A percentile compares a stretch with the other conserved stretches of the same genome.
Evolutionary conservation across 2,888 invertebrate species (phyloP).

Genomic region (Asteroscopus sphinx): DNA sequence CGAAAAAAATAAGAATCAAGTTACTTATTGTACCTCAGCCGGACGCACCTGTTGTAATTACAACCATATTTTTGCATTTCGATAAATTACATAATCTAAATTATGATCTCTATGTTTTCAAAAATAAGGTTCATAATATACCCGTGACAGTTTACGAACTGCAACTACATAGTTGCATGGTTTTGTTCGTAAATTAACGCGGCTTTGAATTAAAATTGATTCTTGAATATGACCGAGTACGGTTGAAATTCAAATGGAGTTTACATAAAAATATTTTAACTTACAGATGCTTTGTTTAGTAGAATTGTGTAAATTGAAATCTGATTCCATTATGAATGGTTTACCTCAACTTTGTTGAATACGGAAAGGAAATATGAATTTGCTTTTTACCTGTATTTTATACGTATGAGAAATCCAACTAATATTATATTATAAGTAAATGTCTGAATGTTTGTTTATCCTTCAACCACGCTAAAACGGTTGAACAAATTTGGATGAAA

Average conservation of each 20-base stretch:
- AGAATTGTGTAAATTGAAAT: constrained; percentile 55
- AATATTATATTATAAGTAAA: too few relatives aligned
- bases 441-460: too few relatives aligned
- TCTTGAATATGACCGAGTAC: background rate
- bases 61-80: constrained; percentile 21
- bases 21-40: constrained; percentile 46
- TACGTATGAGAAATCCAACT: background rate
- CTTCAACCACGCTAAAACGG: too few relatives aligned
- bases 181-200: constrained; percentile 25
- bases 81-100: background rate
- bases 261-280: constrained; percentile 9
- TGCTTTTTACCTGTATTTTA: constrained; percentile 3
- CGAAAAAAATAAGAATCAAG: constrained; percentile 45
- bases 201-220: constrained; percentile 17
- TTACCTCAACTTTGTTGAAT: constrained; percentile 26
- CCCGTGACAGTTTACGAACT: constrained; percentile 4
- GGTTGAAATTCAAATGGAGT: constrained; percentile 19
- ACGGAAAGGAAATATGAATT: background rate
- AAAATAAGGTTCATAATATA: background rate
- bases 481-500: too few relatives aligned
- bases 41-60: constrained; percentile 54
- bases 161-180: constrained; percentile 16
- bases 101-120: background rate
- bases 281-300: constrained; percentile 34
- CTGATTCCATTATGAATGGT: constrained; percentile 45